Evolutionary conservation across 53 echinoderm and acorn worm genomes (phyloP), one percentile per base, ranked within the genome.

Genomic region (Paelopatides confundens): DNA sequence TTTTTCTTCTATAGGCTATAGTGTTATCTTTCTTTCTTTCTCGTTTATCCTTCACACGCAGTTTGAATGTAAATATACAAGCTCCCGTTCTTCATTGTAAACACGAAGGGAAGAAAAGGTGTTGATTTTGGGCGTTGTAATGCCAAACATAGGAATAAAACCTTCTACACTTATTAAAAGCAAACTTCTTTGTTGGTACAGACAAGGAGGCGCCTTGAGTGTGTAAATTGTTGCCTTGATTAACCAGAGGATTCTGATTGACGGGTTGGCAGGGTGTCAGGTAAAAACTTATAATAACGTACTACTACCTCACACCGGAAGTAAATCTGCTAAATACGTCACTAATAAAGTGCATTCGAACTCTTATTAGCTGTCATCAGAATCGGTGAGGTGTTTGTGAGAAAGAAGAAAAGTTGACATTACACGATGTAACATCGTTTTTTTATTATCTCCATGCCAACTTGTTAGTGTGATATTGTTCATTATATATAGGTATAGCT

Each of bases 51-150:
- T 68, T 68, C 68, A 68, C 68, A 68, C 74, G 74, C 39, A 14
- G 74, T 39, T 31, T 71, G 71, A 40, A 71, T 71, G 71, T 71
- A 36, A 71, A 71, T 38, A 71, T 38, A 38, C 71, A 71, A 38
- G 43, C 18, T 38, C 39, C 38, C 33, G 71, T 24, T 71, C 71
- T 36, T 71, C 71, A 40, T 26, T 71, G 71, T 71, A 38, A 71
- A 71, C 71, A 71, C 71, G 40, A 6, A 5, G 37, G 43, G 74
- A 74, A 74, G 74, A 40, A 74, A 74, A 74, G 74, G 74, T 74
- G 74, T 74, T 74, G 74, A 40, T 58, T 74, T 74, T 74, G 74
- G 40, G 74, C 74, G 74, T 74, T 74, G 74, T 74, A 74, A 74
- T 74, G 46, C 46, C 74, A 74, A 74, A 46, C 74, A 74, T 7